Base-by-base conservation (phyloP, 2,113 vertebrate species). In the Trematomus loennbergii region DNA sequence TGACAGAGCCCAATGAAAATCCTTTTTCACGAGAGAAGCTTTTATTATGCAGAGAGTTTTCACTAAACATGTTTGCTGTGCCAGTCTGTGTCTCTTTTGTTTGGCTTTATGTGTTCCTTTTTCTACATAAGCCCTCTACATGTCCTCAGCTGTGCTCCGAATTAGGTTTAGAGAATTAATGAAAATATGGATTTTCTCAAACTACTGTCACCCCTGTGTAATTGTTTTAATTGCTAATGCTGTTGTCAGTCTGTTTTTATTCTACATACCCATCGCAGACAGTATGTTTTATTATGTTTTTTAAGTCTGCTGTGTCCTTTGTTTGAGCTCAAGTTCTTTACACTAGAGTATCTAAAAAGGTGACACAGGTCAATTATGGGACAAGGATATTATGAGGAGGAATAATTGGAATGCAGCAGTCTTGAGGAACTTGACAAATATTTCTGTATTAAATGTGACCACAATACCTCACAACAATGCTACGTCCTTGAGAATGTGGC, bases 151-250 rank as follows among this genome's bases (percentile, higher is more conserved):
- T 59, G 73, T 36, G 40, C 29, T 75, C 40, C 3, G 12, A 18
- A 43, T 64, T 22, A 60, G 3, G 22, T 64, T 73, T 46, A 54
- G 68, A 36, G 72, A 53, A 53, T 29, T 25, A 16, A 72, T 20
- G 45, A 9, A 67, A 10, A 54, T 36, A 77, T 62, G 43, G 63
- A 45, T 48, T 25, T 59, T 70, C 36, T 11, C 1, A 60, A 18
- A 59, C n/a, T n/a, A 60, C 59, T 25, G 36, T 57, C 72, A 76
- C 61, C 62, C 72, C 29, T 5, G 33, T 52, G 72, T 57, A 33
- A 53, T 66, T 62, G 68, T 33, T 20, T 67, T 68, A 62, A 66
- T 62, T 57, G 29, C 25, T 54, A 45, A 18, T 74, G 22, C 36
- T 69, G 69, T 20, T 67, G 55, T 61, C 64, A 68, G 15, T 53